These are phyloP conservation scores for Ciconia nigra DNA, from an alignment of 2,797 vertebrate genomes.

Conservation along the genomic window DNA sequence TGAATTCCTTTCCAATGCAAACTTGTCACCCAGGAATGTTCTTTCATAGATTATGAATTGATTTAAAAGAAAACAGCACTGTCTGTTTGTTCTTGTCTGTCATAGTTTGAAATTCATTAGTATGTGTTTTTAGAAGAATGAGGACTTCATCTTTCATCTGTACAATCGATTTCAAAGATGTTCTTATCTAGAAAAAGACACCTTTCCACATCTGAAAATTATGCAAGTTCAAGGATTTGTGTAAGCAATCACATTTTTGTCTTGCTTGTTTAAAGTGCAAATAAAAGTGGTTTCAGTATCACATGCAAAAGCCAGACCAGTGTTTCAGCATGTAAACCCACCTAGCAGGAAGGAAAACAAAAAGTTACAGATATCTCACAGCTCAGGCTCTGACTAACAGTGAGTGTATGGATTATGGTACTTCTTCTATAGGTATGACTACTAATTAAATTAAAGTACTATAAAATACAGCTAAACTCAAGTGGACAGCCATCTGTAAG, in stretches of 20 bases:
- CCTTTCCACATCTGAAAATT: neutral
- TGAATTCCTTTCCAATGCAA: slow-evolving; percentile 14
- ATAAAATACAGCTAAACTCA: neutral
- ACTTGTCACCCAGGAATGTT: neutral
- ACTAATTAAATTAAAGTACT: neutral
- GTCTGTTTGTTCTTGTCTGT: slow-evolving; percentile 24
- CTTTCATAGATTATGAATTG: slow-evolving; percentile 14
- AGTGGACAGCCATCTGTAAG: neutral
- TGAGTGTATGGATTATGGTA: neutral
- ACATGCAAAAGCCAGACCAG: neutral
- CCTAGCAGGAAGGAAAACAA: neutral
- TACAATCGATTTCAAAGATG: neutral
- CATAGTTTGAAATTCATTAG: slow-evolving; percentile 36
- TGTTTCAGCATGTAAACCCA: neutral
- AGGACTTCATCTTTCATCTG: slow-evolving; percentile 26
- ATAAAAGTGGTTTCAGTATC: neutral
- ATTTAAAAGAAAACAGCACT: slow-evolving; percentile 6
- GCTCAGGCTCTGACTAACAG: neutral
- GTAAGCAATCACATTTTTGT: neutral
- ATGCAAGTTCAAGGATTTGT: neutral
- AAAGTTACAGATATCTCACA: neutral
- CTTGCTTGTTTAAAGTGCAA: neutral
- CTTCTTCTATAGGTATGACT: neutral
- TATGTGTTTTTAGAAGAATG: slow-evolving; percentile 10
- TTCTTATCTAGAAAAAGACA: neutral